Evolutionary conservation across 2,797 vertebrate species (phyloP), one percentile per base, ranked within the genome.

Genomic region (Neopelma chrysocephalum): DNA sequence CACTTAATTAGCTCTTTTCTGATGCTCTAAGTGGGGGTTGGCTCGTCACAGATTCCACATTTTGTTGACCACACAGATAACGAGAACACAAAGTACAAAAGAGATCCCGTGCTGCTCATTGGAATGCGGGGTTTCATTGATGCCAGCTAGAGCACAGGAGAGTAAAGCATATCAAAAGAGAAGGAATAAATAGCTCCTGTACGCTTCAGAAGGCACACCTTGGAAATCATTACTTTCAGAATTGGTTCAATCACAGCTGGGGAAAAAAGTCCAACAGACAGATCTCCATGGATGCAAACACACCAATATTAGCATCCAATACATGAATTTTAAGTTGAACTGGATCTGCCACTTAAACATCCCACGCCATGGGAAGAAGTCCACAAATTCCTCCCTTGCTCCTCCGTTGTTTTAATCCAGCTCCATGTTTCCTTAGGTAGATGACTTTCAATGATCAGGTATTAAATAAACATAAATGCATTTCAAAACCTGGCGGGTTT

Each of bases 231-330:
- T 15, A 6, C 3, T 43, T 81, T 68, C 23, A 7, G 42, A 64
- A 79, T 4, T 42, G n/a, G 4, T 15, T 75, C 31, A 3, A 1
- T 32, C 65, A 43, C 2, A 5, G n/a, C 13, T 58, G 50, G 17
- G 38, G 17, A 57, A 2, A 18, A 12, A 18, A 11, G 7, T 29
- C 21, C 11, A 22, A 25, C 1, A 87, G 34, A 11, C 23, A 57
- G 60, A 90, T 20, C 8, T 47, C 48, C n/a, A 5, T 1, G 10
- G 53, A 29, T 64, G 27, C 15, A 60, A 16, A 29, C 32, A 15
- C 3, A 3, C 13, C 50, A 53, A 4, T 23, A 48, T 47, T 19
- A 64, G 16, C 32, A 82, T 10, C 29, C 0, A 1, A 13, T 15
- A 45, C 11, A 25, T 2, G 13, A 43, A 42, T 50, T 80, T 42